A percentile compares a stretch with the other conserved stretches of the same genome.
Evolutionary conservation across 2,113 vertebrate species (phyloP).

Genomic region (Myiopsitta monachus): DNA sequence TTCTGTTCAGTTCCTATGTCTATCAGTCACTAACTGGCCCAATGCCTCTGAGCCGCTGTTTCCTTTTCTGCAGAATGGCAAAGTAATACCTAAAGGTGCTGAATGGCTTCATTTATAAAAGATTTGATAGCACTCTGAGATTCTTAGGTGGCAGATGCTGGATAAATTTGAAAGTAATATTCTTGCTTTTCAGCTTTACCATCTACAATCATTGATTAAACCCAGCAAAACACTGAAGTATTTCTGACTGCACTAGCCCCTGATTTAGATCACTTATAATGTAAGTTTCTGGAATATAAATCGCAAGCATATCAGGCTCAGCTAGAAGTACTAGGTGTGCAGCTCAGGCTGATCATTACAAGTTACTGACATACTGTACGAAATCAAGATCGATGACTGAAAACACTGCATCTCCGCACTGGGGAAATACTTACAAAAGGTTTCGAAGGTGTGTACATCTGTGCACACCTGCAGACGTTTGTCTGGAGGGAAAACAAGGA

Average conservation of each 20-base stretch:
- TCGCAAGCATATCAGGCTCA: neutral
- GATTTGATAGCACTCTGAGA: neutral
- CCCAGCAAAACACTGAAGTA: neutral
- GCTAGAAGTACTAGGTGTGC: conserved; percentile 10
- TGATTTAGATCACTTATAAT: neutral
- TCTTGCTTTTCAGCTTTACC: neutral
- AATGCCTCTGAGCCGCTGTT: neutral
- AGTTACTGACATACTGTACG: neutral
- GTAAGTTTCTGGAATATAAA: conserved; percentile 46
- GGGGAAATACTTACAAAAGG: neutral
- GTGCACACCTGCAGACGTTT: neutral
- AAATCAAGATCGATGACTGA: neutral
- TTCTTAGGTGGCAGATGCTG: neutral
- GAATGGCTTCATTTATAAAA: conserved; percentile 33
- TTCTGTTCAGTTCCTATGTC: neutral
- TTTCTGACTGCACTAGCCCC: neutral
- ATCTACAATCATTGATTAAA: neutral
- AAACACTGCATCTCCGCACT: neutral
- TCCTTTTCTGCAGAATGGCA: neutral
- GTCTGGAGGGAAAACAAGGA: neutral
- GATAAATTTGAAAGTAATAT: conserved; percentile 19
- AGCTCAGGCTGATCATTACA: neutral
- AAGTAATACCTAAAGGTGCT: neutral
- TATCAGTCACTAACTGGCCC: neutral
- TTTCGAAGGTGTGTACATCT: neutral